Evolutionary conservation across 1,140 invertebrate species (phyloP).

Genomic region (Bombyx mandarina): DNA sequence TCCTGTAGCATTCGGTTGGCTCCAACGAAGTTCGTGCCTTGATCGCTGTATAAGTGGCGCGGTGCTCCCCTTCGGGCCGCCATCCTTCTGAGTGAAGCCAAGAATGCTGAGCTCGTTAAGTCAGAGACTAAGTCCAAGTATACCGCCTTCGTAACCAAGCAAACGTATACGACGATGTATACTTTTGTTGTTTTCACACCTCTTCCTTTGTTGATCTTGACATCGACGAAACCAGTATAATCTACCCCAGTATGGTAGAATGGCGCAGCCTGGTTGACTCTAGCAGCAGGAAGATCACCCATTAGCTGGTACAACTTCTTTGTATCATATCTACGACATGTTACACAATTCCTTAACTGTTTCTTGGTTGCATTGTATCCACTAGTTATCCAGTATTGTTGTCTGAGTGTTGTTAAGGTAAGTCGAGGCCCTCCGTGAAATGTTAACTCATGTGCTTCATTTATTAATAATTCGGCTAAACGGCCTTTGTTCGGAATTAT

Average conservation of each 20-base stretch:
- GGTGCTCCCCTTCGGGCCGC: background rate
- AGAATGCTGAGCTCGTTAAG: background rate
- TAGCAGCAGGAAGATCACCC: background rate
- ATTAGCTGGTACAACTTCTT: background rate
- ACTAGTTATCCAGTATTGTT: background rate
- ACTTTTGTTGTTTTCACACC: background rate
- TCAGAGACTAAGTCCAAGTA: background rate
- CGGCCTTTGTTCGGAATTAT: background rate
- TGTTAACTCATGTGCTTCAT: background rate
- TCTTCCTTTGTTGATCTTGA: background rate
- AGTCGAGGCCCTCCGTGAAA: background rate
- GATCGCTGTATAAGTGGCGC: background rate
- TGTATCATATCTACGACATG: background rate
- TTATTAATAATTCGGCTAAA: background rate
- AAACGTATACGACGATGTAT: background rate
- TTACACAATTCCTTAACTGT: background rate
- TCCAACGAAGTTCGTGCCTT: background rate
- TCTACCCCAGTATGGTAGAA: constrained; percentile 1
- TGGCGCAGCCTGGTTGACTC: background rate
- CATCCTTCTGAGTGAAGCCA: background rate
- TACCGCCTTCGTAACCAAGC: background rate
- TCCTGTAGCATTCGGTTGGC: constrained; percentile 1
- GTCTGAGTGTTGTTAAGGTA: background rate
- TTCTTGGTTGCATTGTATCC: constrained; percentile 1
- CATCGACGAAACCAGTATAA: background rate